phyloP scores from a whole-genome alignment of 2,888 invertebrate species.

The Camponotus fellah region DNA sequence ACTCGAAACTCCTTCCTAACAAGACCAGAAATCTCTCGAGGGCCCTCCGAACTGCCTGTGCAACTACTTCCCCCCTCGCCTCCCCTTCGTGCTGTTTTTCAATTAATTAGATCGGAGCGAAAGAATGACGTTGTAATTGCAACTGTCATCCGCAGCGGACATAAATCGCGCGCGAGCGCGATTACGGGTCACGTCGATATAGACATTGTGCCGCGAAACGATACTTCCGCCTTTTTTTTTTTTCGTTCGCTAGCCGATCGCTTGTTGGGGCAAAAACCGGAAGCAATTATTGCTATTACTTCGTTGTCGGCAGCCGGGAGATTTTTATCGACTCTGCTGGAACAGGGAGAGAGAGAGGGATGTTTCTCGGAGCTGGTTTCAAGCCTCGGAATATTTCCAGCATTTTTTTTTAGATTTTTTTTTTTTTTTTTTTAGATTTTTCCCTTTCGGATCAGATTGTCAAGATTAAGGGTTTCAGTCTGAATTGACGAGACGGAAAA shows the following conservation, averaged over 20 bases:
- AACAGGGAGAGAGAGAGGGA: background rate
- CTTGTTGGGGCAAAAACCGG: background rate
- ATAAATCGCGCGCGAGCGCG: conserved; percentile 29
- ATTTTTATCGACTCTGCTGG: conserved; percentile 19
- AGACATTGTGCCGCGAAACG: conserved; percentile 18
- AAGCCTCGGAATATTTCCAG: background rate
- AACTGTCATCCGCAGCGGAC: conserved; percentile 44
- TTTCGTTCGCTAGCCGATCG: background rate
- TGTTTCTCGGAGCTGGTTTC: background rate
- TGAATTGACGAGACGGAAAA: background rate
- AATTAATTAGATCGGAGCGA: conserved; percentile 67
- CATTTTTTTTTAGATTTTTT: no score
- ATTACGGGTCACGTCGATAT: conserved; percentile 19
- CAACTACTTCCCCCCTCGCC: background rate
- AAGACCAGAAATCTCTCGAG: conserved; percentile 73
- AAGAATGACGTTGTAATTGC: conserved; percentile 54
- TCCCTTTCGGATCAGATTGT: background rate
- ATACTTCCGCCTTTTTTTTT: conserved; percentile 17
- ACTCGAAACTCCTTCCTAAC: conserved; percentile 72
- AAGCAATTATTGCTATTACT: conserved; percentile 53
- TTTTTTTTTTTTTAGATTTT: background rate
- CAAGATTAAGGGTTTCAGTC: background rate
- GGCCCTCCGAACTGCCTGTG: conserved; percentile 37
- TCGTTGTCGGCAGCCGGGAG: background rate
- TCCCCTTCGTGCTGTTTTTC: conserved; percentile 41